Conservation (phyloP, 1,140 invertebrate genomes). For the Philopotamus ludificatus region DNA sequence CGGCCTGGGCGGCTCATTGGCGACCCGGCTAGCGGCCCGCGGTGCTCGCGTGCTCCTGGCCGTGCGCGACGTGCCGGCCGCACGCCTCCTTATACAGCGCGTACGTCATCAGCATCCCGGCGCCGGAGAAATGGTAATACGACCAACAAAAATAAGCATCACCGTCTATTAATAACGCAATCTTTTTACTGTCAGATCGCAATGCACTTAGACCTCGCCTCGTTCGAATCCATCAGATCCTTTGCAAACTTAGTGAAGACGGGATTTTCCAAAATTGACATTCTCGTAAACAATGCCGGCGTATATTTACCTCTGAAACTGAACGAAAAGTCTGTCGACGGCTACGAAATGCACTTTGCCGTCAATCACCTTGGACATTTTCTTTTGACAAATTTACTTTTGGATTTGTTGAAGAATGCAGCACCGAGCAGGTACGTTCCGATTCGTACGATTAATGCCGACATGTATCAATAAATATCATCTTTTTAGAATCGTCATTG, state of each 20-base stretch:
- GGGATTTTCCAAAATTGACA: conserved; percentile 64
- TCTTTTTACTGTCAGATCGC: conserved; percentile 54
- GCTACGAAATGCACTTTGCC: conserved; percentile 73
- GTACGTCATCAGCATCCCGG: not conserved
- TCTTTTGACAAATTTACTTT: conserved; percentile 70
- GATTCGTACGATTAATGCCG: conserved; percentile 14
- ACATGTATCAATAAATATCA: not conserved
- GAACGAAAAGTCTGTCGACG: conserved; percentile 63
- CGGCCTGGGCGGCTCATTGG: conserved; percentile 1
- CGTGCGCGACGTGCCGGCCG: not conserved
- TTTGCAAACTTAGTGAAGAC: conserved; percentile 60
- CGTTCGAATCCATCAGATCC: conserved; percentile 60
- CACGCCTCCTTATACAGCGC: not conserved
- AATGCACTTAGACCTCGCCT: conserved; percentile 66
- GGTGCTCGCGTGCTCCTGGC: conserved; percentile 7
- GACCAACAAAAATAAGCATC: too few relatives aligned
- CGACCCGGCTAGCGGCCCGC: not conserved
- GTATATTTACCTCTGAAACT: conserved; percentile 57
- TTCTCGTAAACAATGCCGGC: conserved; percentile 78
- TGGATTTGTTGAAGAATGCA: conserved; percentile 61
- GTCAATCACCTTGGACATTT: conserved; percentile 78
- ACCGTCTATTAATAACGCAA: not conserved
- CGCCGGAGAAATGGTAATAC: conserved; percentile 4
- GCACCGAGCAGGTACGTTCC: conserved; percentile 53
- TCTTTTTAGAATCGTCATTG: conserved; percentile 55